Evolutionary conservation across 2,888 invertebrate species (phyloP), one percentile per base, ranked within the genome.

Genomic region (Zygothrica quintamaculata): DNA sequence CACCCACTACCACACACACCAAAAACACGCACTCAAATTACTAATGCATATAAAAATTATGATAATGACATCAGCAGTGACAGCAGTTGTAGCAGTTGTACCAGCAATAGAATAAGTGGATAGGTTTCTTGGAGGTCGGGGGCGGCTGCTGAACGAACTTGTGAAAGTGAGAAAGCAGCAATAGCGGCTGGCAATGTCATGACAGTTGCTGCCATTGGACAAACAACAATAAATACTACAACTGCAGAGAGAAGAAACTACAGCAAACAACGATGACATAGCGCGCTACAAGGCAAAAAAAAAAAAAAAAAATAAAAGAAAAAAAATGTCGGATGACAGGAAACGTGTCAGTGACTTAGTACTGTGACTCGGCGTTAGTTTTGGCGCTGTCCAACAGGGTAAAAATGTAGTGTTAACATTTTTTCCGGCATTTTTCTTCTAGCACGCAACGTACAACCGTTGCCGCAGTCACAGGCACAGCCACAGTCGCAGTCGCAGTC

Each of bases 31-130:
- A 66, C 65, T 69, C 59, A 26, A 76, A 82, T 82, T 73, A 76
- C 76, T 73, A 67, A 78, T 82, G 84, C 84, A 82, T 73, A 84
- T 74, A 68, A 80, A 84, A 80, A 84, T 77, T 80, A 74, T 77
- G 48, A 80, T 80, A 84, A 80, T 80, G 79, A 80, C 84, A 84
- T 84, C 80, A 80, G 72, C 84, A 47, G 52, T 9, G 37, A 12
- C 42, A 15, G 18, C 29, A 11, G 25, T 48, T 46, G 47, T 39
- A n/a, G 58, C 29, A 40, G 33, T 8, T 26, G 12, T 37, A 15
- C 13, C 26, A n/a, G 25, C 55, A n/a, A n/a, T n/a, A n/a, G n/a
- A n/a, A n/a, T n/a, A n/a, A n/a, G n/a, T n/a, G n/a, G n/a, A n/a
- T n/a, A n/a, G n/a, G n/a, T n/a, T n/a, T n/a, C n/a, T n/a, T n/a